Evolutionary conservation across 2,113 vertebrate genomes (phyloP).

Genomic region (Thamnophis sirtalis): DNA sequence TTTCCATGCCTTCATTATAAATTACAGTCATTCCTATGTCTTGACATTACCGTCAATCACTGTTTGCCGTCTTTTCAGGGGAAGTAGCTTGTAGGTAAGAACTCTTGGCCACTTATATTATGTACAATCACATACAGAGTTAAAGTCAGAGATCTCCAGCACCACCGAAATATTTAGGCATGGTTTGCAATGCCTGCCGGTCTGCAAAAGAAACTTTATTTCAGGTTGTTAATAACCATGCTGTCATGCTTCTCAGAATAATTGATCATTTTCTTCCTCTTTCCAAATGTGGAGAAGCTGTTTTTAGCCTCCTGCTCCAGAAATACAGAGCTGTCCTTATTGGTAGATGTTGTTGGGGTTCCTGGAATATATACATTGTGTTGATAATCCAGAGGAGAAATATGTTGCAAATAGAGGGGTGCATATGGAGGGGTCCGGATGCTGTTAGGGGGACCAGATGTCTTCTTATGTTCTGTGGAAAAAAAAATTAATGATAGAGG

Average conservation of each 20-base stretch:
- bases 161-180: not conserved
- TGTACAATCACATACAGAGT: constrained; percentile 26
- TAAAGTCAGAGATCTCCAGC: not conserved
- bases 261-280: constrained; percentile 82
- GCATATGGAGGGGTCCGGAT: constrained; percentile 82
- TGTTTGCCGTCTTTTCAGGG: not conserved
- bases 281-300: constrained; percentile 90
- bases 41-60: constrained; percentile 2
- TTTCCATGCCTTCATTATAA: not conserved
- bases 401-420: constrained; percentile 65
- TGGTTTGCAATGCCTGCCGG: not conserved
- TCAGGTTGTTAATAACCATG: constrained; percentile 84
- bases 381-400: constrained; percentile 82
- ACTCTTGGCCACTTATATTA: not conserved
- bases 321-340: constrained; percentile 71
- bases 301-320: constrained; percentile 81
- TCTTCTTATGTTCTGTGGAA: constrained; percentile 78
- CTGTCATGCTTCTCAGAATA: constrained; percentile 77
- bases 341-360: constrained; percentile 79
- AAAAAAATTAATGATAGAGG: constrained; percentile 18
- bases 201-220: constrained; percentile 31
- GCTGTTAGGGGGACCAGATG: constrained; percentile 69
- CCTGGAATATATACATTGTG: constrained; percentile 89
- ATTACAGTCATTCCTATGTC: not conserved
- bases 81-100: not conserved